These are phyloP conservation scores for Microchirus variegatus DNA, from an alignment of 2,797 vertebrate species.

Conservation along the genomic window DNA sequence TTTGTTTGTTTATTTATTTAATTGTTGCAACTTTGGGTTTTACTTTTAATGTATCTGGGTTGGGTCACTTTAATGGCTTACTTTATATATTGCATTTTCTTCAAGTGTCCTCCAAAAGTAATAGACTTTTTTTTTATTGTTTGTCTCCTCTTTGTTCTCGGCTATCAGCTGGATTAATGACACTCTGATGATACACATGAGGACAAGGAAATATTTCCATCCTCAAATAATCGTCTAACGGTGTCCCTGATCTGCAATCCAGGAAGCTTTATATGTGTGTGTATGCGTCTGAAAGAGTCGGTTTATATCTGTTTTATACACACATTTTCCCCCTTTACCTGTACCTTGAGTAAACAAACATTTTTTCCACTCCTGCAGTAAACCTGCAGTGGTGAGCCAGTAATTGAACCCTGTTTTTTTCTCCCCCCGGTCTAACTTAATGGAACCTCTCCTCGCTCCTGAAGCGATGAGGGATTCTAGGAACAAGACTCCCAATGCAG, in stretches of 20 bases:
- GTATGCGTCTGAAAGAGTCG: constrained; percentile 19
- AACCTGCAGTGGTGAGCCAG: constrained; percentile 42
- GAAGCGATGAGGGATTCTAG: constrained; percentile 37
- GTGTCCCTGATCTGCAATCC: constrained; percentile 16
- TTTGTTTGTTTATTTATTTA: neutral
- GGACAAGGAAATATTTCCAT: constrained; percentile 11
- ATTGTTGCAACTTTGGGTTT: neutral
- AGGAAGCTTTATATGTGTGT: neutral
- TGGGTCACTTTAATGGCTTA: neutral
- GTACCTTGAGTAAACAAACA: constrained; percentile 40
- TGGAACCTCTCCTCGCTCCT: constrained; percentile 40
- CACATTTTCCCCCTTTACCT: constrained; percentile 17
- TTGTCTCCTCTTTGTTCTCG: neutral
- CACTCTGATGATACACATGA: neutral
- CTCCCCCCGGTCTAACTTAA: constrained; percentile 22
- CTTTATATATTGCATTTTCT: neutral
- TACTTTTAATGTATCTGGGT: neutral
- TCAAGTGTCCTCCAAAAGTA: neutral
- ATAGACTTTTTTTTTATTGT: neutral
- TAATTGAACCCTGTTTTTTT: constrained; percentile 44
- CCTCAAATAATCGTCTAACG: constrained; percentile 44
- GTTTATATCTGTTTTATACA: constrained; percentile 18
- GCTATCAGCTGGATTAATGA: neutral
- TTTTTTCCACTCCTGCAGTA: constrained; percentile 42
- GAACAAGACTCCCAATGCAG: constrained; percentile 53